These are phyloP conservation scores for Smittia sp. DNA, from an alignment of 2,888 invertebrate genomes.

Conservation along the genomic window DNA sequence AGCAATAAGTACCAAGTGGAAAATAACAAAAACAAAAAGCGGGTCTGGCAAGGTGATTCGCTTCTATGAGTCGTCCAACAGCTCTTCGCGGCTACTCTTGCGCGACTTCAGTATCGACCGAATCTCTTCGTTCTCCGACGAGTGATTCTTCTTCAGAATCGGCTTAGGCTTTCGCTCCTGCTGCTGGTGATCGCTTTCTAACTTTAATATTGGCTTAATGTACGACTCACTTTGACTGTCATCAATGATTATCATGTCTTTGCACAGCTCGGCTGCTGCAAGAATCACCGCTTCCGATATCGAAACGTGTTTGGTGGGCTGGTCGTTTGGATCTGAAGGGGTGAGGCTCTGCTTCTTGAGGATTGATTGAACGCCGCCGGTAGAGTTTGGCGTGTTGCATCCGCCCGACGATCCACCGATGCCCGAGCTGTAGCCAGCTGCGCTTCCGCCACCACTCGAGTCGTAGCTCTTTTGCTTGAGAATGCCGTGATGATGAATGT, in stretches of 20 bases:
- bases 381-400: constrained; percentile 25
- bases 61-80: constrained; percentile 16
- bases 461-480: constrained; percentile 75
- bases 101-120: constrained; percentile 75
- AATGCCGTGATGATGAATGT: constrained; percentile 62
- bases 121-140: constrained; percentile 69
- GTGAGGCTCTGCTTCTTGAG: constrained; percentile 60
- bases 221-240: constrained; percentile 57
- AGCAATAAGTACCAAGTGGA: not conserved
- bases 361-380: constrained; percentile 72
- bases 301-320: constrained; percentile 52
- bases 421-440: constrained; percentile 47
- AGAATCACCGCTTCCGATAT: constrained; percentile 53
- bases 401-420: constrained; percentile 20
- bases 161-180: constrained; percentile 65
- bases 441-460: constrained; percentile 63
- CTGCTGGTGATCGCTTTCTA: constrained; percentile 73
- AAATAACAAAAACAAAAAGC: not conserved
- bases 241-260: constrained; percentile 54
- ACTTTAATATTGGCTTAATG: constrained; percentile 79
- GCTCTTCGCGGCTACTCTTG: constrained; percentile 64
- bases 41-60: not conserved
- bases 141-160: constrained; percentile 83
- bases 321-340: constrained; percentile 49
- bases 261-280: constrained; percentile 55